Evolutionary conservation across 2,888 invertebrate species (phyloP).

Genomic region (Dendrolimus houi): DNA sequence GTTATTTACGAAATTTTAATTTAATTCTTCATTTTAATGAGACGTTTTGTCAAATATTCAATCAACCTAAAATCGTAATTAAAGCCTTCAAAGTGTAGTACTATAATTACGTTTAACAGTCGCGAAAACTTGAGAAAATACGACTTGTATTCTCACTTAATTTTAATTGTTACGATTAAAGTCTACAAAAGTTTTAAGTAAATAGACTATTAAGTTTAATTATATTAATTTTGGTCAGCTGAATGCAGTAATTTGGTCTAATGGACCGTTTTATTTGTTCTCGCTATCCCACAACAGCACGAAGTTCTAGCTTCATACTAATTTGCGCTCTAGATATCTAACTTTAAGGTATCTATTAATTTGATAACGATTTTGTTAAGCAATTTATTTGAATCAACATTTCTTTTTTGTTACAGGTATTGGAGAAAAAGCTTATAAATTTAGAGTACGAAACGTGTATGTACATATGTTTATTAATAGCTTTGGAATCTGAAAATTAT

Average conservation of each 20-base stretch:
- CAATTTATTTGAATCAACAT: neutral
- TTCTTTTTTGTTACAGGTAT: neutral
- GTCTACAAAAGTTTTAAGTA: too few relatives aligned
- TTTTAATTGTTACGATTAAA: neutral
- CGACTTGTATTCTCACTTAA: too few relatives aligned
- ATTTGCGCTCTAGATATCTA: too few relatives aligned
- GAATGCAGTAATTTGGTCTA: too few relatives aligned
- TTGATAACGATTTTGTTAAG: neutral
- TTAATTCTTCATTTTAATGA: too few relatives aligned
- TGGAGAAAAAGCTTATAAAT: neutral
- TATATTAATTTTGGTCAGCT: too few relatives aligned
- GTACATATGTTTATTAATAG: neutral
- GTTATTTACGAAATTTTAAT: constrained; percentile 8
- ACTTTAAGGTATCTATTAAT: too few relatives aligned
- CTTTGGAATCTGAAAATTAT: too few relatives aligned
- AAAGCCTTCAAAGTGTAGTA: too few relatives aligned
- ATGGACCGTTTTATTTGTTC: neutral
- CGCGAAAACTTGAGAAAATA: too few relatives aligned
- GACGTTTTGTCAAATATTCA: neutral
- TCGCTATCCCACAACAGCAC: neutral
- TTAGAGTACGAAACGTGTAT: neutral
- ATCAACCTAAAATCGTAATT: neutral
- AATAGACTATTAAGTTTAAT: neutral
- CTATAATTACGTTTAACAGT: too few relatives aligned
- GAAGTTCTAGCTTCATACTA: neutral